These are phyloP conservation scores for Bathynomus jamesi DNA, from an alignment of 1,140 invertebrate genomes.

Conservation along the genomic window DNA sequence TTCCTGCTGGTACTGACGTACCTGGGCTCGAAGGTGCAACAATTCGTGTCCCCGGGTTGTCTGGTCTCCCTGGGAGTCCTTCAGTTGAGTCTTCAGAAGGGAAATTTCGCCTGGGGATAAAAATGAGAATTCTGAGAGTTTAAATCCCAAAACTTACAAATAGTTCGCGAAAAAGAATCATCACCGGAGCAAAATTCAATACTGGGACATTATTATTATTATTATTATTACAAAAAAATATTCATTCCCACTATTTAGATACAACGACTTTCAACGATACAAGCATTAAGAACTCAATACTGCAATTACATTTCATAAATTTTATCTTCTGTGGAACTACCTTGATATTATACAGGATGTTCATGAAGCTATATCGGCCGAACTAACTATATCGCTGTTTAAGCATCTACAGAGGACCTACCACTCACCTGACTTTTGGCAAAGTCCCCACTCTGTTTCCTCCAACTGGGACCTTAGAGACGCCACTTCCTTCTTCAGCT, in stretches of 20 bases:
- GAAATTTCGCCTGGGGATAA: slow-evolving; percentile 52
- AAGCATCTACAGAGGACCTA: too few species aligned
- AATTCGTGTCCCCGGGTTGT: slow-evolving; percentile 57
- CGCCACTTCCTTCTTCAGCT: slow-evolving; percentile 53
- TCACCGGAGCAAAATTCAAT: too few species aligned
- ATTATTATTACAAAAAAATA: not conserved
- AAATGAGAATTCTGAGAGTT: not conserved
- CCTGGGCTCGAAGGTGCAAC: slow-evolving; percentile 53
- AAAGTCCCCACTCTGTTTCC: slow-evolving; percentile 66
- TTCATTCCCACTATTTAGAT: not conserved
- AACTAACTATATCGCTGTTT: too few species aligned
- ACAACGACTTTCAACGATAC: too few species aligned
- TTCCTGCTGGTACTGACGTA: slow-evolving; percentile 46
- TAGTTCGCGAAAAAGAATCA: too few species aligned
- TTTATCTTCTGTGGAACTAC: too few species aligned
- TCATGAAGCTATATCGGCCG: too few species aligned
- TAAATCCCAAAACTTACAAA: too few species aligned
- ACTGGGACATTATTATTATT: too few species aligned
- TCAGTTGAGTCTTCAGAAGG: slow-evolving; percentile 66
- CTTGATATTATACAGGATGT: too few species aligned
- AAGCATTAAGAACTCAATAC: too few species aligned
- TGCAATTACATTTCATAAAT: too few species aligned
- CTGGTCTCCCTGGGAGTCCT: slow-evolving; percentile 64
- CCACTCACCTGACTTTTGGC: slow-evolving; percentile 53
- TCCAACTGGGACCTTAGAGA: slow-evolving; percentile 55